Evolutionary conservation across 2,888 invertebrate genomes (phyloP).

Genomic region (Macropis europaea): DNA sequence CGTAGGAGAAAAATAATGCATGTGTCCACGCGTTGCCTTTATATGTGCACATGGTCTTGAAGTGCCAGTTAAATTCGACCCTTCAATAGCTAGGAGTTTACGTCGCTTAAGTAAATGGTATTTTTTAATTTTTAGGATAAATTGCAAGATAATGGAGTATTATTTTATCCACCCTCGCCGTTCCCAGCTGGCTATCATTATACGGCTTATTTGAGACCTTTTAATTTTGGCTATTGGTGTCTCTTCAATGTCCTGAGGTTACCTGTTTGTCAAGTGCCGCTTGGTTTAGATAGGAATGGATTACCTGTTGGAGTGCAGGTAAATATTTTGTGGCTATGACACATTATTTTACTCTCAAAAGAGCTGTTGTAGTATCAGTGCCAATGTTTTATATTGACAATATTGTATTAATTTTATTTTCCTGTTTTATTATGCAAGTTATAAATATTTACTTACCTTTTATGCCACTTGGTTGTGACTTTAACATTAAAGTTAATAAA

Average conservation of each 20-base stretch:
- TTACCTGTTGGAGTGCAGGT: constrained; percentile 90
- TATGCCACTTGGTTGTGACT: too few species aligned
- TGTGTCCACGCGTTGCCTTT: too few species aligned
- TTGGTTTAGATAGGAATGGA: constrained; percentile 87
- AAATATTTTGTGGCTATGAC: constrained; percentile 34
- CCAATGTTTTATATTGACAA: background rate
- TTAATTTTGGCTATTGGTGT: constrained; percentile 92
- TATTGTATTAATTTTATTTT: background rate
- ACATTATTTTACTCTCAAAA: background rate
- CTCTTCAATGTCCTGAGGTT: constrained; percentile 92
- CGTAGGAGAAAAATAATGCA: too few species aligned
- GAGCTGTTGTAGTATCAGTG: too few species aligned
- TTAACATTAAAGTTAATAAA: too few species aligned
- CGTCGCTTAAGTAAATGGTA: too few species aligned
- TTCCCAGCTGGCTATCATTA: constrained; percentile 91
- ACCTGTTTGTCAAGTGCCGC: constrained; percentile 92
- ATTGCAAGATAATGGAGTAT: constrained; percentile 89
- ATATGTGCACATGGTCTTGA: too few species aligned
- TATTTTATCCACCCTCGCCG: constrained; percentile 92
- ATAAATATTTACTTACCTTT: too few species aligned
- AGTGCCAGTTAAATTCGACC: too few species aligned
- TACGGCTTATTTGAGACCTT: constrained; percentile 87
- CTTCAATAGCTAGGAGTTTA: too few species aligned
- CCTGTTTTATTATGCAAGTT: background rate
- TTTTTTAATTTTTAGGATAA: constrained; percentile 81